Conservation (phyloP, 1,140 invertebrate species). For the Sogatella furcifera region DNA sequence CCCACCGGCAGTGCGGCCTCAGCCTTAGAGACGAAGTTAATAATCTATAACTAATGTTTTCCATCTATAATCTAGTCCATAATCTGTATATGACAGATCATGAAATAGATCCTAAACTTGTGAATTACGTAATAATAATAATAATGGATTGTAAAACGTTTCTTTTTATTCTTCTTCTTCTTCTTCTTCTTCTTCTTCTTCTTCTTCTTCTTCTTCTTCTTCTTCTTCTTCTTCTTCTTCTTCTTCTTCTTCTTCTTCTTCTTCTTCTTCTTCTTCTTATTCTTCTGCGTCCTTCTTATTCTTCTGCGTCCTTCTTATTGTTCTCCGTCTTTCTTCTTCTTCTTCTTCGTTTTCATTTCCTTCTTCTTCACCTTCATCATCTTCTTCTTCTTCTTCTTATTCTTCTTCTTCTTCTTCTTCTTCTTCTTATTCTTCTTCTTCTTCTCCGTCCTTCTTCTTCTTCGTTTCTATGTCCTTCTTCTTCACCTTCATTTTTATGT, state of each 20-base stretch:
- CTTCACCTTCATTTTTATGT: background rate
- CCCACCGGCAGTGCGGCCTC: too few species aligned
- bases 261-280: background rate
- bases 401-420: conserved; percentile 1
- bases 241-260: conserved; percentile 1
- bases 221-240: background rate
- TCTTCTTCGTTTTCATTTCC: background rate
- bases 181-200: background rate
- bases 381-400: background rate
- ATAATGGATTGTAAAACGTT: too few species aligned
- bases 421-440: background rate
- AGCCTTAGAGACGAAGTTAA: too few species aligned
- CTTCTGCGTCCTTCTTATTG: background rate
- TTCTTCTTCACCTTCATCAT: background rate
- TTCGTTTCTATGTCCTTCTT: background rate
- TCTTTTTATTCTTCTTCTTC: background rate
- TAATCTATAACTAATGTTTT: too few species aligned
- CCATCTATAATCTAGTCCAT: too few species aligned
- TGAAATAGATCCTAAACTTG: too few species aligned
- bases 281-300: background rate
- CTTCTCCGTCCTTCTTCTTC: background rate
- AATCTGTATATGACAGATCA: too few species aligned
- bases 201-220: background rate
- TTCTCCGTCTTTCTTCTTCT: background rate
- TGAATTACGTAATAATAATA: too few species aligned